Percentiles rank a stretch among this genome's conserved stretches.
Evolutionary conservation across 2,888 invertebrate genomes (phyloP).

Genomic region (Acanthococcus lagerstroemiae): DNA sequence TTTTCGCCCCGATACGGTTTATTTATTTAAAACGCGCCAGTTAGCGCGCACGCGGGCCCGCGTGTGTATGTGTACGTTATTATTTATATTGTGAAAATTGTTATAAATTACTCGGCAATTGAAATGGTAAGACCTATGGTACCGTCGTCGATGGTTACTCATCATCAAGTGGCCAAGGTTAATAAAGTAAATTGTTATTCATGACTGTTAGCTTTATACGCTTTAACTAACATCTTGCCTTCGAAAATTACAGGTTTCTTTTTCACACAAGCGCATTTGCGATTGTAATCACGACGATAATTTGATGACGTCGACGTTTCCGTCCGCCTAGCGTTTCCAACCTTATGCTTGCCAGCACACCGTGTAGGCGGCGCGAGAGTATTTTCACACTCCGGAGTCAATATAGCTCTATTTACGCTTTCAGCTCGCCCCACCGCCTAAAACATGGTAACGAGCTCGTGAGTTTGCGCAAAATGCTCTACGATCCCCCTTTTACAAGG

Average conservation of each 20-base stretch:
- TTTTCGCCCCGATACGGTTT: neutral
- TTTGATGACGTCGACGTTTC: neutral
- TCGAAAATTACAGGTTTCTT: slow-evolving; percentile 30
- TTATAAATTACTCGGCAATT: slow-evolving; percentile 29
- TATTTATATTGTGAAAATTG: slow-evolving; percentile 17
- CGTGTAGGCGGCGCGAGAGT: no score
- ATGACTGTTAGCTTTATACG: slow-evolving; percentile 27
- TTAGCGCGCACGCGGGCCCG: neutral
- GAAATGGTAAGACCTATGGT: slow-evolving; percentile 21
- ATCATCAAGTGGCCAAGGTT: slow-evolving; percentile 29
- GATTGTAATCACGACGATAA: neutral
- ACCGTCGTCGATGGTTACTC: slow-evolving; percentile 6
- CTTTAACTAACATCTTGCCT: slow-evolving; percentile 29
- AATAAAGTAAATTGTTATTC: slow-evolving; percentile 31
- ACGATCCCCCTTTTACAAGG: no score
- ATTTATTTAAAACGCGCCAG: neutral
- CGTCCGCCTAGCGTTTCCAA: no score
- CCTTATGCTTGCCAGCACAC: no score
- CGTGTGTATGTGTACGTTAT: no score
- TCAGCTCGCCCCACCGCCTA: no score
- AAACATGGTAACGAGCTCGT: no score
- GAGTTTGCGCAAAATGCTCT: no score
- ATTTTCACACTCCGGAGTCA: no score
- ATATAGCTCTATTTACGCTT: no score
- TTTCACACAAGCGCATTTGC: slow-evolving; percentile 7